Conservation (phyloP, 2,888 invertebrate species). For the Drosophila antonietae region DNA sequence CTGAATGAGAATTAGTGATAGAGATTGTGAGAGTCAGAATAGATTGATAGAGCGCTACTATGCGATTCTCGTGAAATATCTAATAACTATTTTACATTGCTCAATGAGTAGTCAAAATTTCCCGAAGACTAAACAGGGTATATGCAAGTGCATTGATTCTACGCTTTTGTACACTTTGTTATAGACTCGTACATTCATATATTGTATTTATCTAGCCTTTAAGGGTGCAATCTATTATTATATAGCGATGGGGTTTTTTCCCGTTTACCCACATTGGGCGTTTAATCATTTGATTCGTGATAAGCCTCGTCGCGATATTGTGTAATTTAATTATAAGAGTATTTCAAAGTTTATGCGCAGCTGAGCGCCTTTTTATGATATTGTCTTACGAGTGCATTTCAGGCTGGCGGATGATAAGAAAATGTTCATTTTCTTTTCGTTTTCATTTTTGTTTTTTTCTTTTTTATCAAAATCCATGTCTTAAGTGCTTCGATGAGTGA, state of each 20-base stretch:
- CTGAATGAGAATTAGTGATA: not conserved
- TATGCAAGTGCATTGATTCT: not conserved
- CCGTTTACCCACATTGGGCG: conserved; percentile 16
- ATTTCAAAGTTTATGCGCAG: conserved; percentile 43
- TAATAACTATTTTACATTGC: not conserved
- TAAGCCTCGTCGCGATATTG: conserved; percentile 53
- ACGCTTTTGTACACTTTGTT: too few species aligned
- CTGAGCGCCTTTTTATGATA: conserved; percentile 30
- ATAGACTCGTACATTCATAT: not conserved
- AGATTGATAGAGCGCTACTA: not conserved
- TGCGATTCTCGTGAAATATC: not conserved
- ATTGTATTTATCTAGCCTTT: conserved; percentile 4
- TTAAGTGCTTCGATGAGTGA: conserved; percentile 50
- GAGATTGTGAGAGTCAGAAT: too few species aligned
- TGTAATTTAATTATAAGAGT: conserved; percentile 46
- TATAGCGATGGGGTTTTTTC: conserved; percentile 20
- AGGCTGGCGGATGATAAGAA: not conserved
- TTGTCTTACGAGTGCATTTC: conserved; percentile 16
- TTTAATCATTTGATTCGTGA: conserved; percentile 69
- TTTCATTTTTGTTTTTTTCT: not conserved
- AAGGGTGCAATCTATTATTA: conserved; percentile 28
- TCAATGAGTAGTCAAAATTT: not conserved
- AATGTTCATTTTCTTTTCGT: not conserved
- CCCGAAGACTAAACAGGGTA: not conserved
- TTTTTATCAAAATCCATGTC: conserved; percentile 41